These are phyloP conservation scores for Edolisoma coerulescens DNA, from an alignment of 2,113 vertebrate species.

Conservation along the genomic window DNA sequence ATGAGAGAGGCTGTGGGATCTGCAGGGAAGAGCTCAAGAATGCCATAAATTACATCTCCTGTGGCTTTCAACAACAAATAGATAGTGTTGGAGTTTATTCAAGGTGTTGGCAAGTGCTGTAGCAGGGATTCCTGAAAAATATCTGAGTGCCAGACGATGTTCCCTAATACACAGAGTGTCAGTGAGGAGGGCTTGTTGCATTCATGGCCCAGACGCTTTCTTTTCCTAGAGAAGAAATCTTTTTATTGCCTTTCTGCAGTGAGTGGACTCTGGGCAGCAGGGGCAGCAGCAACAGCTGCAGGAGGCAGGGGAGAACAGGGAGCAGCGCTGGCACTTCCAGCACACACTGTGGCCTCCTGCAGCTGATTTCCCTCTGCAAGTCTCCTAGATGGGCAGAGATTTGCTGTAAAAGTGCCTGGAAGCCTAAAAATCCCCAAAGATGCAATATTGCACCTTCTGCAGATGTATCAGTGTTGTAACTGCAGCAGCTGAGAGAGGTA, in stretches of 20 bases:
- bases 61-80: conserved; percentile 9
- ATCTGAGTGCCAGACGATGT: not conserved
- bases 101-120: not conserved
- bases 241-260: not conserved
- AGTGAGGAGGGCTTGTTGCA: not conserved
- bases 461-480: not conserved
- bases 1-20: not conserved
- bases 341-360: not conserved
- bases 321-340: accelerated
- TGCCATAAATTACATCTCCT: not conserved
- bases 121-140: not conserved
- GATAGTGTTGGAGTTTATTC: not conserved
- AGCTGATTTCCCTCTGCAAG: not conserved
- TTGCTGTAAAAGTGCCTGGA: not conserved
- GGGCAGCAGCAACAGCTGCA: not conserved
- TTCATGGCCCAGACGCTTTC: not conserved
- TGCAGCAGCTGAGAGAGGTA: not conserved
- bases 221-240: not conserved
- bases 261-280: not conserved
- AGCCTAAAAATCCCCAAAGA: not conserved
- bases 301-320: not conserved
- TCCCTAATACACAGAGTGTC: not conserved
- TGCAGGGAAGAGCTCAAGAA: not conserved
- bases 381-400: not conserved
- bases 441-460: not conserved